Evolutionary conservation across 2,888 invertebrate species (phyloP), one percentile per base, ranked within the genome.

Genomic region (Cryptus viduatorius): DNA sequence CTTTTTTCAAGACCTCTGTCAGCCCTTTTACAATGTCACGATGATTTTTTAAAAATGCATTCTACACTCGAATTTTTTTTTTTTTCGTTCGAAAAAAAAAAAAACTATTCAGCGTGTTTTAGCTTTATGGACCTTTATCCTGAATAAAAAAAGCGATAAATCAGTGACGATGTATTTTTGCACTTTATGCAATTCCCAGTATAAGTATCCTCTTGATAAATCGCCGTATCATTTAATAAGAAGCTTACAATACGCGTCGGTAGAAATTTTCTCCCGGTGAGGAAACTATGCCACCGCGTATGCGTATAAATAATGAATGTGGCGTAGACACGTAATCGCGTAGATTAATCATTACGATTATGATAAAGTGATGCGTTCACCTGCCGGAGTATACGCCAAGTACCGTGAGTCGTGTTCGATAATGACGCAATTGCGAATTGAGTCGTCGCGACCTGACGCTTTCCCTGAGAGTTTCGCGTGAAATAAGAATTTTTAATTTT

Each of bases 391-490:
- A 10, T 53, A 46, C 46, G 42, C 53, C 16, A 48, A 48, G 10
- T 75, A n/a, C 46, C 19, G 12, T 59, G 71, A 64, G 75, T 67
- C 44, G 75, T 53, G 37, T 81, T 76, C 81, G 61, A 76, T 81
- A 68, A 81, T 76, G 81, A 81, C 64, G 46, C 61, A 76, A 81
- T 76, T 71, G 76, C 76, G 59, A 71, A 81, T 81, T 76, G 76
- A 81, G 76, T 53, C 69, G 61, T 81, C 44, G 29, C 46, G 73
- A 59, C 46, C 19, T 72, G 79, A 79, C 72, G 79, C 56, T 64
- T 29, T 61, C 44, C 50, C 16, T 44, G 5, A 10, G 37, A 59
- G 44, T 59, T 24, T 24, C 48, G 44, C 61, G 78, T 37, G 59
- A 48, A 12, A 12, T 2, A 48, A 48, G 48, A 48, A 48, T 48